Evolutionary conservation across 2,797 vertebrate species (phyloP).

Genomic region (Erithacus rubecula): DNA sequence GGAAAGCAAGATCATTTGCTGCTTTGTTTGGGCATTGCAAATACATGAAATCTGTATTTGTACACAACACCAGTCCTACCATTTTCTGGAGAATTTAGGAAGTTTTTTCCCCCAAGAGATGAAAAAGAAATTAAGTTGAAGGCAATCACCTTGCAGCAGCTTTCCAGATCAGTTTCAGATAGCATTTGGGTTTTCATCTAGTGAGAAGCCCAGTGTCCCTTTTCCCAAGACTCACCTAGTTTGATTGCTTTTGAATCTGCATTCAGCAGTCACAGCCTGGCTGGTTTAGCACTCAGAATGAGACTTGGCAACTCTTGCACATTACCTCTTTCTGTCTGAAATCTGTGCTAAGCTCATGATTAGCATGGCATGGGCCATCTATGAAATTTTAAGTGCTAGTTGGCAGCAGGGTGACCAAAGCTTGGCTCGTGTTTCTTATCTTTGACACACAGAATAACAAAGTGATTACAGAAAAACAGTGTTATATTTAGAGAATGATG

Average conservation of each 20-base stretch:
- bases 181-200: background rate
- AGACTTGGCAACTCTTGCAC: constrained; percentile 7
- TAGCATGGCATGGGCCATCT: constrained; percentile 35
- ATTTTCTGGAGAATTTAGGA: background rate
- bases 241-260: background rate
- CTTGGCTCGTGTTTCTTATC: constrained; percentile 50
- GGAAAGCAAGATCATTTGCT: background rate
- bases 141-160: background rate
- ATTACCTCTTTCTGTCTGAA: constrained; percentile 23
- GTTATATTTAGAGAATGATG: constrained; percentile 17
- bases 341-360: constrained; percentile 3
- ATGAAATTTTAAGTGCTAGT: constrained; percentile 43
- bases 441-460: constrained; percentile 19
- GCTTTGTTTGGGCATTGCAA: background rate
- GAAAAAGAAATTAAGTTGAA: background rate
- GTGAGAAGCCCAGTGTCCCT: background rate
- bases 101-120: background rate
- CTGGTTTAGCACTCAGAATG: constrained; percentile 12
- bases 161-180: background rate
- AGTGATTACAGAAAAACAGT: constrained; percentile 35
- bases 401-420: constrained; percentile 49
- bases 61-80: background rate
- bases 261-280: background rate
- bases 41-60: background rate
- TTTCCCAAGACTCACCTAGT: background rate